Conservation (phyloP, 35 echinoderm and acorn worm species). For the Eucidaris tribuloides region DNA sequence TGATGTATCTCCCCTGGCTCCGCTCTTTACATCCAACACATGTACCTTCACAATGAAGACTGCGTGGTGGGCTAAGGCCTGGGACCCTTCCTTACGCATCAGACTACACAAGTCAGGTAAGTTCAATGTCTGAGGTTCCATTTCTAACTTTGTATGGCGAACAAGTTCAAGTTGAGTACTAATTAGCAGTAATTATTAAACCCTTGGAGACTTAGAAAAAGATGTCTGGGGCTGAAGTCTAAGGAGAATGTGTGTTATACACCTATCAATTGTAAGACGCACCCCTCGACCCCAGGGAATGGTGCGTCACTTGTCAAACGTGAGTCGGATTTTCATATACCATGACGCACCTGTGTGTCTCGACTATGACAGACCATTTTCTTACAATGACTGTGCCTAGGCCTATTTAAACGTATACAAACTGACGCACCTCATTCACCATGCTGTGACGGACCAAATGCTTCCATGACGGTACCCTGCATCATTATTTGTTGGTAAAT, state of each 20-base stretch:
- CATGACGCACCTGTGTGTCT: no score
- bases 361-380: no score
- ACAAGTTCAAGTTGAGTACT: not conserved
- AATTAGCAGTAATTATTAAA: not conserved
- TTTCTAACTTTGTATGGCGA: not conserved
- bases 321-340: no score
- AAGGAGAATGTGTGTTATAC: not conserved
- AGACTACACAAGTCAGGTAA: constrained; percentile 33
- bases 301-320: no score
- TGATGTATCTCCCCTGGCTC: constrained; percentile 66
- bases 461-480: no score
- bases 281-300: not conserved
- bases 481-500: no score
- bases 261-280: not conserved
- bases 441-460: no score
- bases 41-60: constrained; percentile 90
- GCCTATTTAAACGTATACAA: no score
- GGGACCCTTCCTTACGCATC: constrained; percentile 75
- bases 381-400: no score
- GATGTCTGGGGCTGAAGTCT: not conserved
- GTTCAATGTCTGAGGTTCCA: not conserved
- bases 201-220: not conserved
- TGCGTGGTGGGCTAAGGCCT: constrained; percentile 78
- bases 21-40: constrained; percentile 45
- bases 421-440: no score